Conservation (phyloP, 2,888 invertebrate genomes). For the Branchellion lobata region DNA sequence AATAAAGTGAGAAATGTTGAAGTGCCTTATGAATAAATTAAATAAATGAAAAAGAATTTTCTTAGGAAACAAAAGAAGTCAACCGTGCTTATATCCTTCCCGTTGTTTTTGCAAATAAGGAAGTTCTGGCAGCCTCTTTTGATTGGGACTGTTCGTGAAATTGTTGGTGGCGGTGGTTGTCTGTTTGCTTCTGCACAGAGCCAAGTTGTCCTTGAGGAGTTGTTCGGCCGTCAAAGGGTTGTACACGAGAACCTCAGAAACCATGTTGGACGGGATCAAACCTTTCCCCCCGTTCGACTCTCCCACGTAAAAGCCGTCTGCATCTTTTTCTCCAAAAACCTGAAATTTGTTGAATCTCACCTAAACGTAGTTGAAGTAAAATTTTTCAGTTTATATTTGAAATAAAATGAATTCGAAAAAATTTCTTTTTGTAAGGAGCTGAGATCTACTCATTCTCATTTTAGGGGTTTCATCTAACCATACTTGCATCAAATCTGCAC, state of each 20-base stretch:
- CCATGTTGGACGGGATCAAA: slow-evolving; percentile 97
- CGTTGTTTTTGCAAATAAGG: background rate
- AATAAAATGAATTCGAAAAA: too few species aligned
- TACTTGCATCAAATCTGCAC: too few species aligned
- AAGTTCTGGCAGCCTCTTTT: background rate
- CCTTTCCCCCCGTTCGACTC: slow-evolving; percentile 79
- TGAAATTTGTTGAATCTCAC: slow-evolving; percentile 63
- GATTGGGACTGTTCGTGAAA: background rate
- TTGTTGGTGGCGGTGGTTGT: background rate
- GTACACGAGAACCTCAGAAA: slow-evolving; percentile 62
- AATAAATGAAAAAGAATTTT: too few species aligned
- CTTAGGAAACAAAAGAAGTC: too few species aligned
- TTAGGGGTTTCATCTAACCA: too few species aligned
- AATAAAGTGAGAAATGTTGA: too few species aligned
- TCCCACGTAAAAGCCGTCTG: slow-evolving; percentile 98
- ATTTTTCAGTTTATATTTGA: too few species aligned
- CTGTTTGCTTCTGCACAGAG: slow-evolving; percentile 39
- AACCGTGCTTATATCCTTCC: background rate
- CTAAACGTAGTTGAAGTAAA: too few species aligned
- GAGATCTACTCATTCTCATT: too few species aligned
- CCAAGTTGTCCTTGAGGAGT: slow-evolving; percentile 55
- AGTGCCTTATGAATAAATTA: too few species aligned
- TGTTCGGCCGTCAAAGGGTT: slow-evolving; percentile 59
- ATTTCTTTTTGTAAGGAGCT: too few species aligned
- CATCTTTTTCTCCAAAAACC: slow-evolving; percentile 96